Percentiles rank a stretch among this genome's conserved stretches.
phyloP scores from a whole-genome alignment of 2,113 vertebrate genomes.

The Felis chaus region DNA sequence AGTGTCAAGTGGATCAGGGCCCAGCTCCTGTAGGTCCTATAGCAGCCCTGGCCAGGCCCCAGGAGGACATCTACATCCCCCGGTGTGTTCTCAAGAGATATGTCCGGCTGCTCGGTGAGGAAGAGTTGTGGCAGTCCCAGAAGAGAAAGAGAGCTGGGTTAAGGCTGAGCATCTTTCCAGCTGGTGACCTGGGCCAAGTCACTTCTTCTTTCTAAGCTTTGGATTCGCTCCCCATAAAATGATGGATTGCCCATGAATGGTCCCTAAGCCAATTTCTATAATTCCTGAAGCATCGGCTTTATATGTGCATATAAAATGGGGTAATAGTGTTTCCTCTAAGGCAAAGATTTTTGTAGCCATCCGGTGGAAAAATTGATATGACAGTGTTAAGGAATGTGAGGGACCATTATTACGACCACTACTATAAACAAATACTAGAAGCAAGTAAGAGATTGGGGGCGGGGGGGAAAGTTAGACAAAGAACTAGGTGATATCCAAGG shows the following conservation, averaged over 20 bases:
- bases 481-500: background rate
- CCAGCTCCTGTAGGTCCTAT: background rate
- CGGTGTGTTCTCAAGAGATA: background rate
- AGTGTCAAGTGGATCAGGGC: background rate
- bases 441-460: background rate
- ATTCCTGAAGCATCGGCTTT: background rate
- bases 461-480: background rate
- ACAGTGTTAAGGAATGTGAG: slow-evolving; percentile 22
- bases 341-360: slow-evolving; percentile 2
- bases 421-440: slow-evolving; percentile 25
- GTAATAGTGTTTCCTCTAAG: background rate
- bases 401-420: background rate
- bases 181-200: background rate
- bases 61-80: background rate
- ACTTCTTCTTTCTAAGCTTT: background rate
- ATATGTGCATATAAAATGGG: background rate
- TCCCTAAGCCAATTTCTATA: slow-evolving; percentile 29
- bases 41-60: background rate
- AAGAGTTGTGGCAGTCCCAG: background rate
- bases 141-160: background rate
- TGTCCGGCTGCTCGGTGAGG: background rate
- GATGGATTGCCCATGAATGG: background rate
- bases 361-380: background rate
- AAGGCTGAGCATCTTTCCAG: background rate
- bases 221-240: background rate